These are phyloP conservation scores for Tortricodes alternella DNA, from an alignment of 2,888 invertebrate genomes.

Conservation along the genomic window DNA sequence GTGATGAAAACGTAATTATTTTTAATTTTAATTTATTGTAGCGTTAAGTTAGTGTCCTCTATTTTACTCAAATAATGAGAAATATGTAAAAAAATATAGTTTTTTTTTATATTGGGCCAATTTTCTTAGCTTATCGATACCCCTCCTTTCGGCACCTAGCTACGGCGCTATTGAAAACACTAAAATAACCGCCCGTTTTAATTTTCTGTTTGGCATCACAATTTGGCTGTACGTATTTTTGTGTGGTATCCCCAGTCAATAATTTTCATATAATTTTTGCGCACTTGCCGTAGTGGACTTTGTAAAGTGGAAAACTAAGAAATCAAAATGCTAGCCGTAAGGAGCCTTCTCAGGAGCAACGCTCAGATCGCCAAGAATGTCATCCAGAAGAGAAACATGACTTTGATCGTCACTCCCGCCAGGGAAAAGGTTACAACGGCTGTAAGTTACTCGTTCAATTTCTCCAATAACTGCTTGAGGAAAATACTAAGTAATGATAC, in stretches of 20 bases:
- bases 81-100: no score
- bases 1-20: no score
- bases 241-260: conserved; percentile 24
- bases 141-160: neutral
- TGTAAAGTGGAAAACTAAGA: conserved; percentile 30
- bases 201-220: neutral
- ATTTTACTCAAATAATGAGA: no score
- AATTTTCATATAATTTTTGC: neutral
- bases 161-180: neutral
- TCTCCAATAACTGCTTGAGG: neutral
- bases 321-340: conserved; percentile 63
- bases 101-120: no score
- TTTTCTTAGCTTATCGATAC: no score
- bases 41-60: no score
- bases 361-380: conserved; percentile 60
- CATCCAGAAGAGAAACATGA: conserved; percentile 66
- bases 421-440: conserved; percentile 59
- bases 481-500: neutral
- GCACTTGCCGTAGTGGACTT: conserved; percentile 25
- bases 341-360: conserved; percentile 59
- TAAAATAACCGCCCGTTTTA: neutral
- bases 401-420: conserved; percentile 56
- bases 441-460: conserved; percentile 48
- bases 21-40: no score
- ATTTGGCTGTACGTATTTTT: neutral